Conservation (phyloP, 2,113 vertebrate genomes). For the Nicator chloris region DNA sequence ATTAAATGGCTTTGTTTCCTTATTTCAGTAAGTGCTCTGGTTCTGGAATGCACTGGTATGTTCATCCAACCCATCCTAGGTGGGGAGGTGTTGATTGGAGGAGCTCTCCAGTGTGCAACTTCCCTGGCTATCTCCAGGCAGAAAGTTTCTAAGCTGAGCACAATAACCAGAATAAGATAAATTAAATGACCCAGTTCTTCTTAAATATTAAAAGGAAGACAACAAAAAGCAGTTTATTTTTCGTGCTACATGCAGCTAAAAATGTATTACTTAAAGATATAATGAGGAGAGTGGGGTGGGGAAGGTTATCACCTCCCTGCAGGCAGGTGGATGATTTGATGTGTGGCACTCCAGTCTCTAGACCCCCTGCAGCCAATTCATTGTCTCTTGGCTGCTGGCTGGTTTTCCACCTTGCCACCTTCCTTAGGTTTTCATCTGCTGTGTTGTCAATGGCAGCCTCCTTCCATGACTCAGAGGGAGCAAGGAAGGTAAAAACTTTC, state of each 20-base stretch:
- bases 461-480: background rate
- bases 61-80: background rate
- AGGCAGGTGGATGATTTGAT: background rate
- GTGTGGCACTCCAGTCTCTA: background rate
- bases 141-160: background rate
- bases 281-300: background rate
- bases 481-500: background rate
- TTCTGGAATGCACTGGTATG: background rate
- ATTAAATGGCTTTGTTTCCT: background rate
- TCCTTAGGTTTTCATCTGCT: background rate
- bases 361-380: background rate
- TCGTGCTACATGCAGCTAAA: background rate
- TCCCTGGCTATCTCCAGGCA: background rate
- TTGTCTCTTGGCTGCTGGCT: background rate
- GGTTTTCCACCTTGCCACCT: slow-evolving; percentile 11
- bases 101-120: background rate
- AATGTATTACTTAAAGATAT: background rate
- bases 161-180: background rate
- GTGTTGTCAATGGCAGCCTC: background rate
- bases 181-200: background rate
- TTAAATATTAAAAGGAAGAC: background rate
- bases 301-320: background rate
- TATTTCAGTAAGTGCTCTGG: background rate
- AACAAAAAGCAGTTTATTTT: background rate
- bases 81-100: background rate